Base-by-base conservation (phyloP, 2,797 vertebrate species). In the Phoeniculus purpureus region DNA sequence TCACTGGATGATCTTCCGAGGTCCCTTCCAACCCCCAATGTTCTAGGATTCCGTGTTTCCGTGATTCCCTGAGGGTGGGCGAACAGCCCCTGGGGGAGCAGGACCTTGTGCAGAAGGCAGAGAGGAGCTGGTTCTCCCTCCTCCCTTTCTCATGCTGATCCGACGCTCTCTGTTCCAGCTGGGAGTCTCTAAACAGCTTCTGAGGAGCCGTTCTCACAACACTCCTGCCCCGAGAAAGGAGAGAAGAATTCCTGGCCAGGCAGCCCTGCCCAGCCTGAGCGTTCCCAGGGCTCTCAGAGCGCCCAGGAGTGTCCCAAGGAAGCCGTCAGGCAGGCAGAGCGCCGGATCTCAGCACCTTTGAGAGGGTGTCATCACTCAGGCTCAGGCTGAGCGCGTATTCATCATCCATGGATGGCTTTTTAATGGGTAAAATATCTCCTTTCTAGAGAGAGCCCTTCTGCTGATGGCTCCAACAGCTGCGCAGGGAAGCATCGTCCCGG, bases 391-490 rank as follows among this genome's bases (percentile, higher is more conserved):
- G 81, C 66, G 31, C 51, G 77, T 89, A 92, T 90, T 92, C 88
- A 94, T 95, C 89, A 93, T 87, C 71, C 68, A 59, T 29, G 65
- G 83, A 94, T 94, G 83, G 95, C 90, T 92, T 93, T 95, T 91
- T 89, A 94, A 94, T 76, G 93, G 92, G 84, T 92, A 91, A 94
- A 96, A 94, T 91, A 73, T 70, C 93, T 90, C 74, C 73, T 84
- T 92, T 93, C 80, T 61, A 75, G 76, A 75, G 71, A 94, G 89
- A 94, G 31, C 65, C 87, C 89, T 45, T 51, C 64, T 68, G 79
- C 68, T 95, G 94, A 96, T 96, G 87, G 87, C 87, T 91, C 92
- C 93, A 96, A 94, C 95, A 96, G 94, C 96, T 97, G 96, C 94
- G 88, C 75, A 18, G 94, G 67, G 88, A 65, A 92, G 71, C 45